These are phyloP conservation scores for Lordiphosa collinella DNA, from an alignment of 1,140 invertebrate genomes.

Conservation along the genomic window DNA sequence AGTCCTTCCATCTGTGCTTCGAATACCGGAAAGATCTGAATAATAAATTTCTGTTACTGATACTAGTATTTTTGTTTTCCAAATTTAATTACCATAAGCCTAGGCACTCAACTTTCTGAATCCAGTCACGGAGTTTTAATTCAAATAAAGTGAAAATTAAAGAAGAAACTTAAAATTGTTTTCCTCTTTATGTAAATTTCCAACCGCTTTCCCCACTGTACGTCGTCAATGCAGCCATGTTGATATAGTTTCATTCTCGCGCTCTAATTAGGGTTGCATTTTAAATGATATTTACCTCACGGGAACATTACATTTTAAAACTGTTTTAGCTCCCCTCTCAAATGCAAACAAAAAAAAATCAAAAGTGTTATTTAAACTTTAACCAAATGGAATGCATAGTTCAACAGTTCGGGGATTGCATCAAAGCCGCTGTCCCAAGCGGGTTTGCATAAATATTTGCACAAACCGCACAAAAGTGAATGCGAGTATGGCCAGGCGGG, in stretches of 20 bases:
- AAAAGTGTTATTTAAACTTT: slow-evolving; percentile 34
- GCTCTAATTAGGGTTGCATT: slow-evolving; percentile 23
- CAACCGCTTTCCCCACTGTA: too few species aligned
- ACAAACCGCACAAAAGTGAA: slow-evolving; percentile 38
- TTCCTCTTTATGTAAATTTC: too few species aligned
- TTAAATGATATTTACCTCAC: slow-evolving; percentile 28
- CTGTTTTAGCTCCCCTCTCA: background rate
- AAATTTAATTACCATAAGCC: too few species aligned
- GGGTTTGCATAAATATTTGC: slow-evolving; percentile 45
- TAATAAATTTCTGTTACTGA: too few species aligned
- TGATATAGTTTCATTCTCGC: background rate
- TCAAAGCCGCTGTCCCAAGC: slow-evolving; percentile 38
- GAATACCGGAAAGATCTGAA: too few species aligned
- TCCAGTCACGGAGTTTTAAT: too few species aligned
- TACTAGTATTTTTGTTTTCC: too few species aligned
- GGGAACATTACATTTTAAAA: slow-evolving; percentile 20
- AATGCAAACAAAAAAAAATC: slow-evolving; percentile 7
- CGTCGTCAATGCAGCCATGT: too few species aligned
- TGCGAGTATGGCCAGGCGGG: slow-evolving; percentile 10
- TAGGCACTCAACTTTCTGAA: too few species aligned
- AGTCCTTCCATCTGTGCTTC: too few species aligned
- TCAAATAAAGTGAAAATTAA: too few species aligned
- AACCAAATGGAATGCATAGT: slow-evolving; percentile 42
- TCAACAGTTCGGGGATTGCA: slow-evolving; percentile 16
- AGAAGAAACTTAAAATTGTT: too few species aligned